Base-by-base conservation (phyloP, 2,888 invertebrate genomes). In the Ischnus inquisitorius region DNA sequence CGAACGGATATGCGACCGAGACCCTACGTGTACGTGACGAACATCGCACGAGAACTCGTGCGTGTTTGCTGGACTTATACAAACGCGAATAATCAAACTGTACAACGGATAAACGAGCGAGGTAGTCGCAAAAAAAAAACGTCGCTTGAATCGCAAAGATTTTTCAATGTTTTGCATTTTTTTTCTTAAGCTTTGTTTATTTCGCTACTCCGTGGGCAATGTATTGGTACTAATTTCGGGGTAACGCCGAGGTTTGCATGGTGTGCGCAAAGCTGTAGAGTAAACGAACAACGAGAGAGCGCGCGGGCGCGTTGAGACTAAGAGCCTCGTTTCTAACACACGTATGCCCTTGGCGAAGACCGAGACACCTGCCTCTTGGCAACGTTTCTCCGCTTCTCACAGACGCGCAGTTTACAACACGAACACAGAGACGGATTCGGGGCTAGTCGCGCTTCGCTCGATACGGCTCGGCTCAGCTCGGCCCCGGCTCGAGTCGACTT, bases 371-470 rank as follows among this genome's bases (percentile, higher is more conserved):
- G 79, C 76, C 71, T 34, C 34, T 65, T 72, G 46, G 75, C 64
- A 79, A 76, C 76, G 69, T 75, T 28, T 54, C 51, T 25, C 57
- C 12, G 19, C 4, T 28, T 22, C 28, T 34, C 6, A 22, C 57
- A 5, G 57, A 71, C 79, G 12, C 76, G 57, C 64, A n/a, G 60
- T 48, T 16, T 19, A 22, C 4, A 41, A 12, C 34, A n/a, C 64
- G 12, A 8, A 4, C 39, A 62, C 34, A 60, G 19, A 46, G 64
- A 78, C 67, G 54, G 46, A 54, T 64, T 68, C 48, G 79, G 25
- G 75, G 83, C 75, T 78, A 28, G 51, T 78, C 81, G 82, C 76
- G 81, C 85, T 41, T 78, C 84, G 82, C 83, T 85, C 85, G 82
- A 79, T 82, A 77, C 82, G 81, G 57, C 82, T 84, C 85, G 85